These are phyloP conservation scores for Drosophila imparisetae DNA, from an alignment of 2,888 invertebrate species.

Conservation along the genomic window DNA sequence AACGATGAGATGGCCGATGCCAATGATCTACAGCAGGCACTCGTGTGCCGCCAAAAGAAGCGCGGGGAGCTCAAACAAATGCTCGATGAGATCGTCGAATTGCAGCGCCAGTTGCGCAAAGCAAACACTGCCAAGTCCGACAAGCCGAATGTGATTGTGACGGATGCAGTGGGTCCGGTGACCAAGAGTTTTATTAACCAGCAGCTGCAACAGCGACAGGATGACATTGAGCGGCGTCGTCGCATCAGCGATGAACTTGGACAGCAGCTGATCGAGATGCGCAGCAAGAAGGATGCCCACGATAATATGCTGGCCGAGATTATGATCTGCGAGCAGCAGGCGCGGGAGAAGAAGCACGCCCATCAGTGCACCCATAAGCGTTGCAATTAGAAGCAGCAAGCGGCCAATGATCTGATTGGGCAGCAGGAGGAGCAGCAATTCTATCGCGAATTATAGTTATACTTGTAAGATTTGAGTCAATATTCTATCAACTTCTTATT, in stretches of 20 bases:
- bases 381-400: conserved; percentile 34
- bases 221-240: conserved; percentile 39
- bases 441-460: conserved; percentile 6
- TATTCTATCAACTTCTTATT: too few relatives aligned
- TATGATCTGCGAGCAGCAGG: conserved; percentile 48
- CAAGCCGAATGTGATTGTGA: conserved; percentile 46
- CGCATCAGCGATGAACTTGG: conserved; percentile 33
- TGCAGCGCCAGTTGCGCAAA: conserved; percentile 18
- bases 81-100: conserved; percentile 32
- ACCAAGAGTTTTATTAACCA: conserved; percentile 25
- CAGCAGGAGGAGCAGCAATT: conserved; percentile 51
- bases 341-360: conserved; percentile 43
- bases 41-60: conserved; percentile 17
- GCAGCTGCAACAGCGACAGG: conserved; percentile 17
- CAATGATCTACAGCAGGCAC: conserved; percentile 20
- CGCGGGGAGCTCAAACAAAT: conserved; percentile 41
- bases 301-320: conserved; percentile 58
- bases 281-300: conserved; percentile 43
- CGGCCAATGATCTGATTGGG: conserved; percentile 51
- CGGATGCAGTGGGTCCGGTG: conserved; percentile 53
- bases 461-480: too few relatives aligned
- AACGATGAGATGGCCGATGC: conserved; percentile 23
- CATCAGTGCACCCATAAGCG: conserved; percentile 19
- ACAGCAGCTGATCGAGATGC: conserved; percentile 40
- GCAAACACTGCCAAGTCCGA: background rate